Conservation (phyloP, 1,140 invertebrate genomes). For the Drosophila erecta region DNA sequence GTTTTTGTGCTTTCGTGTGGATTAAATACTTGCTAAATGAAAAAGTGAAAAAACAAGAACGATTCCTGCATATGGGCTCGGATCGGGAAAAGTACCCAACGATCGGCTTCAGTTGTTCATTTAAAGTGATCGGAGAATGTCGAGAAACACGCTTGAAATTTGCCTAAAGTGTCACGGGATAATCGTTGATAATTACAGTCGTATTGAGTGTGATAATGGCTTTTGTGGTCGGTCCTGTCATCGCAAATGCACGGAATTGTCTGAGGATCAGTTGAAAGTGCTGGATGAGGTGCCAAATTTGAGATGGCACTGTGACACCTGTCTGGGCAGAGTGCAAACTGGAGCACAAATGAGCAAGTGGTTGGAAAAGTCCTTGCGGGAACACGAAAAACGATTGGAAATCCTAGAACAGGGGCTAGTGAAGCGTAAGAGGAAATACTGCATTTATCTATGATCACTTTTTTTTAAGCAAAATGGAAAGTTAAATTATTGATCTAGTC, state of each 20-base stretch:
- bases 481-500: no score
- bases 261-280: constrained; percentile 16
- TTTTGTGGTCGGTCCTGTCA: constrained; percentile 34
- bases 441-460: background rate
- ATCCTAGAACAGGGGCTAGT: constrained; percentile 40
- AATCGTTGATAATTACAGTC: constrained; percentile 4
- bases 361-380: constrained; percentile 36
- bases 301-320: constrained; percentile 44
- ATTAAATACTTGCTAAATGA: constrained; percentile 37
- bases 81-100: constrained; percentile 52
- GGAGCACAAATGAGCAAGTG: constrained; percentile 18
- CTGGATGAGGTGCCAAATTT: constrained; percentile 29
- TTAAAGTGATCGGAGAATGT: constrained; percentile 50
- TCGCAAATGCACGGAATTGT: constrained; percentile 26
- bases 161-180: constrained; percentile 48
- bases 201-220: constrained; percentile 33
- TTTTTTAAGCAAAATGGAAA: background rate
- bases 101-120: constrained; percentile 42
- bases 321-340: constrained; percentile 1
- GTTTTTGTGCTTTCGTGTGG: constrained; percentile 10
- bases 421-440: constrained; percentile 28
- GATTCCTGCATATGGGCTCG: constrained; percentile 10
- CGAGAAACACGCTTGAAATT: constrained; percentile 27
- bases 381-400: constrained; percentile 64
- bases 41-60: constrained; percentile 14